phyloP scores from a whole-genome alignment of 2,888 invertebrate species.

The Epistrophella euchroma region DNA sequence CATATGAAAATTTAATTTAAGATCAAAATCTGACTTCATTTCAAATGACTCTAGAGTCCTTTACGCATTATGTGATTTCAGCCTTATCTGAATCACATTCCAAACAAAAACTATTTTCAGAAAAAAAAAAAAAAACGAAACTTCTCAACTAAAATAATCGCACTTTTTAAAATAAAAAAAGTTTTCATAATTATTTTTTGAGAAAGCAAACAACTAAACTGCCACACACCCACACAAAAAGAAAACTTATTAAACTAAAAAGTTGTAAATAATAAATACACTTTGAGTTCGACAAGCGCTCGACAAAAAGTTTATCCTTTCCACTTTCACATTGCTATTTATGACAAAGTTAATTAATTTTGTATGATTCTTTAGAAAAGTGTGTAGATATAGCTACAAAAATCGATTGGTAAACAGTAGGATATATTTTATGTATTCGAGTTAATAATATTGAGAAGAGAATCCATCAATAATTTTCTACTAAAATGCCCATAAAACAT shows the following conservation, averaged over 20 bases:
- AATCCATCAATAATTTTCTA: neutral
- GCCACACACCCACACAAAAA: neutral
- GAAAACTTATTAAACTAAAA: slow-evolving; percentile 14
- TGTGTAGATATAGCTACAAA: neutral
- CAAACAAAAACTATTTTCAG: neutral
- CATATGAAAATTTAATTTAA: too few species aligned
- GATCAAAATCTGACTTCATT: neutral
- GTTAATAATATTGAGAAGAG: slow-evolving; percentile 9
- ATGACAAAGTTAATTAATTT: slow-evolving; percentile 23
- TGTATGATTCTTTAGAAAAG: neutral
- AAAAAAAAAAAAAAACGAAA: neutral
- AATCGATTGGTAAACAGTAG: slow-evolving; percentile 6
- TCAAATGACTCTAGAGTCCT: neutral
- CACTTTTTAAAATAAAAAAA: neutral
- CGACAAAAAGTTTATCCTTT: neutral
- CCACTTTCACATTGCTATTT: neutral
- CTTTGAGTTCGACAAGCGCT: neutral
- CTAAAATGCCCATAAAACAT: neutral
- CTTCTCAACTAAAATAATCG: neutral
- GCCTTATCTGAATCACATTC: neutral
- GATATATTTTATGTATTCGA: neutral
- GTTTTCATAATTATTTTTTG: neutral
- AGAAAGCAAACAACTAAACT: slow-evolving; percentile 3
- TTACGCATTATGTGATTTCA: neutral
- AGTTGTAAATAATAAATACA: slow-evolving; percentile 5